Conservation (phyloP, 2,113 vertebrate genomes). For the Bubo bubo region DNA sequence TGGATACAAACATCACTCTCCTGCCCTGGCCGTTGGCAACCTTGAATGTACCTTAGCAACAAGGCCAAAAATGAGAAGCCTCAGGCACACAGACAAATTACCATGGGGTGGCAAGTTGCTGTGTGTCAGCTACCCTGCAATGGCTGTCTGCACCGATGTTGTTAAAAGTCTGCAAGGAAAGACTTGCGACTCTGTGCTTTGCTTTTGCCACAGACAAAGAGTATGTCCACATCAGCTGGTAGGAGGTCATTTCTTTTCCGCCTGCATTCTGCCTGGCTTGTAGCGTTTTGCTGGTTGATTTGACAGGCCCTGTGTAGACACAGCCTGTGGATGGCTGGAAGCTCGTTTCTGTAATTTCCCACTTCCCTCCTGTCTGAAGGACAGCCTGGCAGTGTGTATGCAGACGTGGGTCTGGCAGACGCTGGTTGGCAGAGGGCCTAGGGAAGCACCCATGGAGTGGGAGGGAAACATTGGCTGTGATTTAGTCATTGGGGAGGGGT, state of each 20-base stretch:
- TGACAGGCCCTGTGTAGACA: neutral
- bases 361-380: neutral
- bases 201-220: neutral
- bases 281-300: neutral
- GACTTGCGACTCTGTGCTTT: neutral
- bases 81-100: neutral
- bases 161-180: neutral
- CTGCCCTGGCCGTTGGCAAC: neutral
- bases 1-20: neutral
- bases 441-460: neutral
- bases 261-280: neutral
- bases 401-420: neutral
- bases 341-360: conserved; percentile 20
- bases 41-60: neutral
- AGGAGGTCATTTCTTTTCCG: neutral
- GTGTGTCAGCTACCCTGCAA: neutral
- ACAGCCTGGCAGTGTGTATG: neutral
- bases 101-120: neutral
- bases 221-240: neutral
- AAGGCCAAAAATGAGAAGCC: neutral
- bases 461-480: neutral
- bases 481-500: neutral
- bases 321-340: conserved; percentile 1
- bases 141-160: neutral
- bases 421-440: neutral